Base-by-base conservation (phyloP, 1,140 invertebrate species). In the Dendroctonus ponderosae region DNA sequence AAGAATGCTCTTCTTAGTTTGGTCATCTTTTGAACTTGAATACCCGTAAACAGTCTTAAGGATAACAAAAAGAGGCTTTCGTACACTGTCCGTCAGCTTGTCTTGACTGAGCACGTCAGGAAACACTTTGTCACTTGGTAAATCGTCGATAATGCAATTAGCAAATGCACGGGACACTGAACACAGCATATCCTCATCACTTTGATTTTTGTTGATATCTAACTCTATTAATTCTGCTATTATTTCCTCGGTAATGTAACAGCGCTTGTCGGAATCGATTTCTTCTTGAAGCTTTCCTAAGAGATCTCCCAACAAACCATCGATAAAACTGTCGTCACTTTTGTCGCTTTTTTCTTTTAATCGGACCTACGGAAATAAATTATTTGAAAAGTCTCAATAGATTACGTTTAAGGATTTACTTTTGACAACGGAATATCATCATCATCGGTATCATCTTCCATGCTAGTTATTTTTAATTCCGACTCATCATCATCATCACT, bases 401-500 rank as follows among this genome's bases (percentile, higher is more conserved):
- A 52, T 6, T 14, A 7, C 6, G 9, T 9, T 46, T 46, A 9
- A 46, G 44, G 8, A 11, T 37, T 43, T 40, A 89, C 85, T 77
- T 88, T 87, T 59, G 89, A 87, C 41, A 92, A 77, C 42, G 90
- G 91, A 63, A 93, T 84, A 76, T 94, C 92, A 73, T 95, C 93
- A 76, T 94, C 92, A 75, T 96, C 92, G 38, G 93, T 92, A 67
- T 91, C 89, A 70, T 91, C 88, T 67, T 89, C 87, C 50, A 82
- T 60, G 57, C 79, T 80, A 38, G 62, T 61, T 52, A 79, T 80
- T 75, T 80, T 82, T 11, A 81, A 71, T 37, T 81, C 76, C 15
- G 83, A 70, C 40, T 91, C 89, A 50, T 88, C 87, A 72, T 92
- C 90, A 72, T 92, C 90, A 73, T 93, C 91, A 66, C 90, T 92